A percentile compares a stretch with the other conserved stretches of the same genome.
Evolutionary conservation across 1,140 invertebrate species (phyloP).

Genomic region (Drosophila burlai): DNA sequence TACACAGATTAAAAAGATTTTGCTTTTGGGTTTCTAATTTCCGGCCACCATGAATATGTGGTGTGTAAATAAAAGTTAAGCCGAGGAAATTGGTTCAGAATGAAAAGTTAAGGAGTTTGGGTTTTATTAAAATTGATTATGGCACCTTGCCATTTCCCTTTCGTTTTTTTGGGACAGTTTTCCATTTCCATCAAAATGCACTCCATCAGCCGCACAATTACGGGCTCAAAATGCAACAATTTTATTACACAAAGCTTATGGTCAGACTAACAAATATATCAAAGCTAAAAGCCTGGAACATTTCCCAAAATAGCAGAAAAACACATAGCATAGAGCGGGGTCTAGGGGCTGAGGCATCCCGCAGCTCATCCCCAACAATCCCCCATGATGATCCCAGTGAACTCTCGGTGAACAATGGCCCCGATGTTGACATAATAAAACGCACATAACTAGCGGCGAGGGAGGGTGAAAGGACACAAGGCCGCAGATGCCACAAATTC

Average conservation of each 20-base stretch:
- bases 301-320: slow-evolving; percentile 50
- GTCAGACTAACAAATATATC: slow-evolving; percentile 77
- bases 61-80: slow-evolving; percentile 27
- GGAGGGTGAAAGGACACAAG: slow-evolving; percentile 55
- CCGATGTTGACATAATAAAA: slow-evolving; percentile 81
- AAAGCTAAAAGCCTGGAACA: slow-evolving; percentile 72
- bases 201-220: slow-evolving; percentile 58
- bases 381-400: slow-evolving; percentile 48
- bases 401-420: slow-evolving; percentile 68
- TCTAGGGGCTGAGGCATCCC: slow-evolving; percentile 10
- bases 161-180: neutral
- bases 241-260: slow-evolving; percentile 74
- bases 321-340: slow-evolving; percentile 12
- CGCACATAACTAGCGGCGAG: slow-evolving; percentile 71
- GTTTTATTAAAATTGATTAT: slow-evolving; percentile 18
- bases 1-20: slow-evolving; percentile 38
- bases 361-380: slow-evolving; percentile 50
- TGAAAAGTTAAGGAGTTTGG: neutral
- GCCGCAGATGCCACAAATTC: slow-evolving; percentile 79
- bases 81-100: slow-evolving; percentile 28
- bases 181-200: slow-evolving; percentile 43
- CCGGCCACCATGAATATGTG: slow-evolving; percentile 42
- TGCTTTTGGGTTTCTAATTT: slow-evolving; percentile 54
- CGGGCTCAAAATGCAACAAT: slow-evolving; percentile 59
- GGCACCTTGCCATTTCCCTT: neutral